Evolutionary conservation across 2,888 invertebrate genomes (phyloP).

Genomic region (Carabus problematicus): DNA sequence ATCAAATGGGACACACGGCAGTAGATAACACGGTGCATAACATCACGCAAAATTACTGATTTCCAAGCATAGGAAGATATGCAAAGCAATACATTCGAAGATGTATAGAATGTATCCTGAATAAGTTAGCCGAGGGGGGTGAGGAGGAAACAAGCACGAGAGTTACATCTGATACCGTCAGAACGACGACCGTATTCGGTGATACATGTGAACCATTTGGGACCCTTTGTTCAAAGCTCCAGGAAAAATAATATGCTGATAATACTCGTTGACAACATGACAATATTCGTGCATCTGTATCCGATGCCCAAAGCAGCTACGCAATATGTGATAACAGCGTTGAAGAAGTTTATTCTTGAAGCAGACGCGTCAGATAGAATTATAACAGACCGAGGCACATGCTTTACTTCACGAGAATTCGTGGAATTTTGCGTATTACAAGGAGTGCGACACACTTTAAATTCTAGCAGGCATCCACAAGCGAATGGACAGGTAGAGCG

Average conservation of each 20-base stretch:
- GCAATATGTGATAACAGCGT: not conserved
- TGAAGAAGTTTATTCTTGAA: not conserved
- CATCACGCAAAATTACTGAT: not conserved
- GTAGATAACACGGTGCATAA: not conserved
- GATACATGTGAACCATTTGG: not conserved
- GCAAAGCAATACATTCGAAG: not conserved
- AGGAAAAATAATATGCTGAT: no score
- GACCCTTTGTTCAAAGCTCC: no score
- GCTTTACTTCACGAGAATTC: not conserved
- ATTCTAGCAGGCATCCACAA: not conserved
- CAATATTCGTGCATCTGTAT: no score
- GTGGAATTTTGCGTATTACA: not conserved
- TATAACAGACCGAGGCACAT: not conserved
- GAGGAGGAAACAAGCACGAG: not conserved
- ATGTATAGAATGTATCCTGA: not conserved
- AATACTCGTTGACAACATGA: no score
- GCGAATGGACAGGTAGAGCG: not conserved
- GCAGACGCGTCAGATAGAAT: not conserved
- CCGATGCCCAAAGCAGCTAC: not conserved
- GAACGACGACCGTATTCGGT: not conserved
- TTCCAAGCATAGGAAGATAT: not conserved
- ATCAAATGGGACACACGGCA: no score
- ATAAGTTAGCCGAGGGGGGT: not conserved
- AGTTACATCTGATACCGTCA: not conserved
- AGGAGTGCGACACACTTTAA: not conserved